phyloP scores from a whole-genome alignment of 1,140 invertebrate species.

The Bradysia coprophila region DNA sequence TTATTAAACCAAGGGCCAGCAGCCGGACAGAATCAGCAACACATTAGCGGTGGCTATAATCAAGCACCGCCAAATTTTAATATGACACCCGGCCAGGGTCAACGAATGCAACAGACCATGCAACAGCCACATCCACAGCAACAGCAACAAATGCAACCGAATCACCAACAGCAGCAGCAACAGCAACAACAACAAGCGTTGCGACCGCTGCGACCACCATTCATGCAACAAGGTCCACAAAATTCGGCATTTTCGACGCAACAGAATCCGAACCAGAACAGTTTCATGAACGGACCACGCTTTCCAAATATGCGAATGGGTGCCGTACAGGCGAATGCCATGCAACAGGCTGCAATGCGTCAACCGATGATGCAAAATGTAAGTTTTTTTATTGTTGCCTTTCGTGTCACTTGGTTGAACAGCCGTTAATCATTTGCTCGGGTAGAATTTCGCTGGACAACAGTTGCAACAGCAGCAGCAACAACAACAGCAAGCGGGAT shows the following conservation, averaged over 20 bases:
- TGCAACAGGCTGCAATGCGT: not conserved
- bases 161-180: conserved; percentile 9
- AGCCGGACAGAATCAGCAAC: conserved; percentile 17
- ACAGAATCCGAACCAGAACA: conserved; percentile 14
- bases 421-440: too few relatives aligned
- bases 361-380: conserved; percentile 18
- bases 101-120: conserved; percentile 24
- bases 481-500: not conserved
- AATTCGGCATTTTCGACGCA: conserved; percentile 18
- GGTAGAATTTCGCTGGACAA: conserved; percentile 21
- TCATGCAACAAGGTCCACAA: conserved; percentile 16
- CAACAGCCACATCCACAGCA: conserved; percentile 16
- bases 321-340: conserved; percentile 16
- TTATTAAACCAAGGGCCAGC: conserved; percentile 19
- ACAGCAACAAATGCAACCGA: conserved; percentile 8
- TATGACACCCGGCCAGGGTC: not conserved
- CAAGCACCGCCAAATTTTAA: not conserved
- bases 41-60: not conserved
- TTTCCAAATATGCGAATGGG: conserved; percentile 21
- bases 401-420: too few relatives aligned
- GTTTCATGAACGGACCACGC: conserved; percentile 17
- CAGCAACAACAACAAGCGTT: conserved; percentile 5
- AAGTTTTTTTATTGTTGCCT: conserved; percentile 4
- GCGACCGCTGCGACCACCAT: conserved; percentile 8
- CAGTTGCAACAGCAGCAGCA: conserved; percentile 10